Evolutionary conservation across 2,113 vertebrate genomes (phyloP).

Genomic region (Taurulus bubalis): DNA sequence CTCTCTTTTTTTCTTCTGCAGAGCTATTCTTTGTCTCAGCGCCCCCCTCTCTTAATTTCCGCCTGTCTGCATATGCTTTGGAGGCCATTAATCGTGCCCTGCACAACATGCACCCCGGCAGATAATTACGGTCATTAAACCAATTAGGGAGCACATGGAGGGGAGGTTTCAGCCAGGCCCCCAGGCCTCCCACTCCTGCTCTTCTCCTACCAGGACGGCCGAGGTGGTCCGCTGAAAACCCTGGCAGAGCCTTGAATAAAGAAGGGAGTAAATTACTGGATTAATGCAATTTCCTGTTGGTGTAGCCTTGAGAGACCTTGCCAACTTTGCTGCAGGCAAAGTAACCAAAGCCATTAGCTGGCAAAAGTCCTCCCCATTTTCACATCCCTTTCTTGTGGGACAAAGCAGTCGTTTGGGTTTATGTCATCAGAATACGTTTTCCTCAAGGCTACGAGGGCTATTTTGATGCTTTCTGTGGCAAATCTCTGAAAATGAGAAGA

Average conservation of each 20-base stretch:
- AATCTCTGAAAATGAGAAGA: conserved; percentile 35
- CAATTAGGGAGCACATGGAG: conserved; percentile 84
- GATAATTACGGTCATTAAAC: conserved; percentile 88
- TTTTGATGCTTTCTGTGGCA: conserved; percentile 47
- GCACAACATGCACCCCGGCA: conserved; percentile 83
- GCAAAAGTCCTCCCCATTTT: conserved; percentile 52
- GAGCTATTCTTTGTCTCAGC: conserved; percentile 61
- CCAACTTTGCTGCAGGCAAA: conserved; percentile 70
- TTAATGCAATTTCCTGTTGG: conserved; percentile 84
- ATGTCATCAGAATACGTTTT: conserved; percentile 67
- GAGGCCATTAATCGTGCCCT: conserved; percentile 83
- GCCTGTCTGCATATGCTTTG: conserved; percentile 83
- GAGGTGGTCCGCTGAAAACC: conserved; percentile 76
- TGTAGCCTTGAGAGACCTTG: conserved; percentile 73
- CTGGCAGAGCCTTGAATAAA: conserved; percentile 73
- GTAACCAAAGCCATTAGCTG: conserved; percentile 57
- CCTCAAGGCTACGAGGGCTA: conserved; percentile 38
- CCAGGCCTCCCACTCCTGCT: conserved; percentile 73
- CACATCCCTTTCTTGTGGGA: conserved; percentile 38
- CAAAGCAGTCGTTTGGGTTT: conserved; percentile 43
- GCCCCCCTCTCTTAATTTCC: conserved; percentile 66
- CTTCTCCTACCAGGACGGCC: conserved; percentile 68
- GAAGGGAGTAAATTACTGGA: conserved; percentile 75
- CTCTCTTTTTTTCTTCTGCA: conserved; percentile 42
- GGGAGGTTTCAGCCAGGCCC: conserved; percentile 76